Conservation (phyloP, 2,797 vertebrate genomes). For the Pagetopsis macropterus region DNA sequence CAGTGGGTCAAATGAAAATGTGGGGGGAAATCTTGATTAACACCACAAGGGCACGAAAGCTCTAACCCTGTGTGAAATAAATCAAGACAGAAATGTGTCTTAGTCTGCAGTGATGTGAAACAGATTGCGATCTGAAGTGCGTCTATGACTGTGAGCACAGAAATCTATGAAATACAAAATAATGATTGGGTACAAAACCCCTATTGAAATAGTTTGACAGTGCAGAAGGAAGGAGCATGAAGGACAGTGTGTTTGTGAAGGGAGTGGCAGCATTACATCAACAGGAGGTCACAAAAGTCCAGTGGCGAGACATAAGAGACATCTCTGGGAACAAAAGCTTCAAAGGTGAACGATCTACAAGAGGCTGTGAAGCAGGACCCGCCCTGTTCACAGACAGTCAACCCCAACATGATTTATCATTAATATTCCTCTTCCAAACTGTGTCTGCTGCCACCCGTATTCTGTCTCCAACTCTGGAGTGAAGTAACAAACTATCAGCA, state of each 20-base stretch:
- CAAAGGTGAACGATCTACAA: constrained; percentile 57
- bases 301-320: constrained; percentile 36
- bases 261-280: constrained; percentile 31
- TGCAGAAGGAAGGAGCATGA: not conserved
- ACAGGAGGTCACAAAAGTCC: constrained; percentile 42
- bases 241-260: constrained; percentile 17
- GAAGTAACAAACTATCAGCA: not conserved
- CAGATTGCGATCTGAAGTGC: not conserved
- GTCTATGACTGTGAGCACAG: not conserved
- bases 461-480: not conserved
- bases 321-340: constrained; percentile 57
- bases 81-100: not conserved
- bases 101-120: not conserved
- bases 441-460: constrained; percentile 31
- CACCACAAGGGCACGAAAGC: not conserved
- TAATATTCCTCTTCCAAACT: constrained; percentile 26
- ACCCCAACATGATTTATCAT: constrained; percentile 29
- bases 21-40: not conserved
- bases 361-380: constrained; percentile 31
- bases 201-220: not conserved
- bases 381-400: constrained; percentile 25
- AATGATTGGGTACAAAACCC: not conserved
- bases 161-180: not conserved
- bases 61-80: not conserved
- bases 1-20: constrained; percentile 6